phyloP scores from a whole-genome alignment of 2,113 vertebrate species.

The Porphyrio hochstetteri region DNA sequence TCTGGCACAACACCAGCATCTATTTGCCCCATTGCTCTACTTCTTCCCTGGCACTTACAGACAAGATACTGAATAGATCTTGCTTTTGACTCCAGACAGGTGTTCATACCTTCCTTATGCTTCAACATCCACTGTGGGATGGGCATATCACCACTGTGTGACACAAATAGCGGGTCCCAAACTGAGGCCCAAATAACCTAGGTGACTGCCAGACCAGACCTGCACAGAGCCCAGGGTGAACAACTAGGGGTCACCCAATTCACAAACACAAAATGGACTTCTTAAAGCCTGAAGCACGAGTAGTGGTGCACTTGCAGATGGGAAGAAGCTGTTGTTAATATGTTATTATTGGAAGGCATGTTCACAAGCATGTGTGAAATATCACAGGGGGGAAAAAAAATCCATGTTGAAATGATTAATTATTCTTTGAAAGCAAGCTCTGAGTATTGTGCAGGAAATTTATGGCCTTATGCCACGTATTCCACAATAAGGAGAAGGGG shows the following conservation, averaged over 20 bases:
- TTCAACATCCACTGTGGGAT: neutral
- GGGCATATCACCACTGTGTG: accelerated
- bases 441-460: neutral
- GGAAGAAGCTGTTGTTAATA: neutral
- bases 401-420: conserved; percentile 10
- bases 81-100: neutral
- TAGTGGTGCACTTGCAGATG: neutral
- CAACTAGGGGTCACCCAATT: neutral
- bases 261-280: neutral
- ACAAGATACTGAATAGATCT: neutral
- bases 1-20: neutral
- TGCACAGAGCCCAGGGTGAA: neutral
- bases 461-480: neutral
- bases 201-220: neutral
- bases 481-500: neutral
- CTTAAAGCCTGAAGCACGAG: neutral
- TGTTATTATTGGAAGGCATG: conserved; percentile 12
- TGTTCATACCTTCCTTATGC: neutral
- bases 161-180: neutral
- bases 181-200: neutral
- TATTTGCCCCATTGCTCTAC: neutral
- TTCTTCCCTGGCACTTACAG: accelerated
- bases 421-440: conserved; percentile 7
- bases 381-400: neutral
- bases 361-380: conserved; percentile 30